These are phyloP conservation scores for Diachasma alloeum DNA, from an alignment of 1,140 invertebrate species.

Conservation along the genomic window DNA sequence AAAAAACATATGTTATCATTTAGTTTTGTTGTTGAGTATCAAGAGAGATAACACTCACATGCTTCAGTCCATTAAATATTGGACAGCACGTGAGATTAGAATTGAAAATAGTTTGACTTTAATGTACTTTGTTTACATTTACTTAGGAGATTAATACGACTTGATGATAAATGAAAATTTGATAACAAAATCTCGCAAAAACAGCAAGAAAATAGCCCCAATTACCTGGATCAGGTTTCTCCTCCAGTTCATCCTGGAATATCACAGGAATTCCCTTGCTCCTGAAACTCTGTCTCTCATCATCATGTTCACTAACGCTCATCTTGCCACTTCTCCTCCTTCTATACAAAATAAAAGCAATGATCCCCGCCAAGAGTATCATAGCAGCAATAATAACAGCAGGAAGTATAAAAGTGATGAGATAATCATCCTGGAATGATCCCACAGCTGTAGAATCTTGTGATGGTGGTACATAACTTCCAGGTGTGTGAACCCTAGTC, in stretches of 20 bases:
- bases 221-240: slow-evolving; percentile 81
- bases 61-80: too few relatives aligned
- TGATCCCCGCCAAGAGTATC: slow-evolving; percentile 84
- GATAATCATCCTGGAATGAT: slow-evolving; percentile 76
- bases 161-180: too few relatives aligned
- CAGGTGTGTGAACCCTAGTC: slow-evolving; percentile 63
- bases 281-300: slow-evolving; percentile 82
- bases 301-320: slow-evolving; percentile 77
- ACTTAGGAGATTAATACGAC: too few relatives aligned
- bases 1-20: too few relatives aligned
- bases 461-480: slow-evolving; percentile 50
- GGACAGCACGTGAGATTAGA: too few relatives aligned
- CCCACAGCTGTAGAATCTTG: slow-evolving; percentile 67
- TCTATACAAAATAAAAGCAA: slow-evolving; percentile 89
- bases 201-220: not conserved
- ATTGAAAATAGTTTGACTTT: too few relatives aligned
- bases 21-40: too few relatives aligned
- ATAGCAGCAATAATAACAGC: slow-evolving; percentile 89
- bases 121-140: too few relatives aligned
- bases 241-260: slow-evolving; percentile 92
- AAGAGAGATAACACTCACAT: too few relatives aligned
- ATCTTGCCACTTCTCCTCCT: slow-evolving; percentile 84
- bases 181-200: too few relatives aligned
- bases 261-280: slow-evolving; percentile 94
- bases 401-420: slow-evolving; percentile 90